Evolutionary conservation across 2,113 vertebrate species (phyloP).

Genomic region (Pica pica): DNA sequence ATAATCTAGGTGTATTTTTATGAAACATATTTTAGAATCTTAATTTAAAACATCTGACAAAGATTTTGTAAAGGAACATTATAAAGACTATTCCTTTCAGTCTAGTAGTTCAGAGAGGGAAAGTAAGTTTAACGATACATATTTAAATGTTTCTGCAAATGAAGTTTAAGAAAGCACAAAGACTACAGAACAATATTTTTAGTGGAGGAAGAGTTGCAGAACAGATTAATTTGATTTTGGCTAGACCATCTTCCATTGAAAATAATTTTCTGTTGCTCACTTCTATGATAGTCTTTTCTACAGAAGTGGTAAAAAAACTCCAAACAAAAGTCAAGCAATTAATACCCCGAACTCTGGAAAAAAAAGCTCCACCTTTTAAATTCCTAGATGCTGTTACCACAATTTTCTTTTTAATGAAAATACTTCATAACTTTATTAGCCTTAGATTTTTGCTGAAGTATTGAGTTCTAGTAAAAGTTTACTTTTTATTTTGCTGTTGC

Average conservation of each 20-base stretch:
- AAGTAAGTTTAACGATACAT: background rate
- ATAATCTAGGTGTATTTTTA: background rate
- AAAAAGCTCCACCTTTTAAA: background rate
- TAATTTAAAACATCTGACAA: background rate
- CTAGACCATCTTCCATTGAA: background rate
- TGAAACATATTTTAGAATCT: background rate
- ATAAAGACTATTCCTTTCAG: background rate
- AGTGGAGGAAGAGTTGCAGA: background rate
- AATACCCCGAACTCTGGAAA: background rate
- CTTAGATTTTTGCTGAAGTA: background rate
- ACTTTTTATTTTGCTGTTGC: background rate
- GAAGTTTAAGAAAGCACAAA: background rate
- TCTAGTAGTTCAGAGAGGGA: background rate
- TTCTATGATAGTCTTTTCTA: background rate
- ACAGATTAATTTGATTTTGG: background rate
- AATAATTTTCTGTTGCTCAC: background rate
- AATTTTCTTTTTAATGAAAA: background rate
- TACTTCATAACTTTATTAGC: background rate
- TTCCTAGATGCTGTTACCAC: background rate
- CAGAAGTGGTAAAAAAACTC: background rate
- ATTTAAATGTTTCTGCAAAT: background rate
- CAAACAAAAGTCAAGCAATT: background rate
- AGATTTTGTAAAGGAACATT: background rate
- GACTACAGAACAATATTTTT: background rate
- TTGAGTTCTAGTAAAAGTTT: background rate